phyloP scores from a whole-genome alignment of 1,140 invertebrate species.

The Caerostris extrusa region DNA sequence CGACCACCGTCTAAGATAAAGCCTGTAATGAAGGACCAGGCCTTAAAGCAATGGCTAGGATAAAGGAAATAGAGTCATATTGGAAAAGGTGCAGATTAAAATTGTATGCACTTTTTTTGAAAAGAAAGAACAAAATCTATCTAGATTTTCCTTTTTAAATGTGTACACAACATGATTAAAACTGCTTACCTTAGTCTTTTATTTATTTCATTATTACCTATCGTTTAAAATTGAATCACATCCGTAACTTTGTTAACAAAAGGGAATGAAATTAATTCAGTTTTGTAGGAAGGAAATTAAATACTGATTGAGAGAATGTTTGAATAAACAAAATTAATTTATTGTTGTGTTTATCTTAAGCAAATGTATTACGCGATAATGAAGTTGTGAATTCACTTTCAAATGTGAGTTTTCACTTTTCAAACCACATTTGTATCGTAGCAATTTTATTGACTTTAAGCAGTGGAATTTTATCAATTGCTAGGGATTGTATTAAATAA shows the following conservation, averaged over 20 bases:
- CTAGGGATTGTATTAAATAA: too few species aligned
- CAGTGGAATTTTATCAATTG: too few species aligned
- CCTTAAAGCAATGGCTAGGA: neutral
- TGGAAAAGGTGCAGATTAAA: neutral
- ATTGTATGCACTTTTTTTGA: neutral
- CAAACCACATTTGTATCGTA: neutral
- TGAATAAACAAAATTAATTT: neutral
- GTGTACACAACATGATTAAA: neutral
- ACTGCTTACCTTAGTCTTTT: neutral
- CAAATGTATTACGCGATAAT: neutral
- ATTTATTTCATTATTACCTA: neutral
- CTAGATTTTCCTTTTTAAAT: neutral
- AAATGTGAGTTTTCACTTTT: neutral
- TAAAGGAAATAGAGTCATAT: neutral
- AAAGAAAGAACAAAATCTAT: neutral
- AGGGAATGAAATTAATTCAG: neutral
- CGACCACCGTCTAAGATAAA: constrained; percentile 16
- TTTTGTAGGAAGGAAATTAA: neutral
- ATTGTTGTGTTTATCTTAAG: neutral
- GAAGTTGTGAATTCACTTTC: neutral
- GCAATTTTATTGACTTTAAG: too few species aligned
- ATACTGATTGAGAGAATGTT: neutral
- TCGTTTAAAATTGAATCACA: neutral
- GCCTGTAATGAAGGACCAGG: constrained; percentile 1
- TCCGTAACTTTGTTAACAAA: neutral